Conservation (phyloP, 2,888 invertebrate species). For the Mycogona germanica region DNA sequence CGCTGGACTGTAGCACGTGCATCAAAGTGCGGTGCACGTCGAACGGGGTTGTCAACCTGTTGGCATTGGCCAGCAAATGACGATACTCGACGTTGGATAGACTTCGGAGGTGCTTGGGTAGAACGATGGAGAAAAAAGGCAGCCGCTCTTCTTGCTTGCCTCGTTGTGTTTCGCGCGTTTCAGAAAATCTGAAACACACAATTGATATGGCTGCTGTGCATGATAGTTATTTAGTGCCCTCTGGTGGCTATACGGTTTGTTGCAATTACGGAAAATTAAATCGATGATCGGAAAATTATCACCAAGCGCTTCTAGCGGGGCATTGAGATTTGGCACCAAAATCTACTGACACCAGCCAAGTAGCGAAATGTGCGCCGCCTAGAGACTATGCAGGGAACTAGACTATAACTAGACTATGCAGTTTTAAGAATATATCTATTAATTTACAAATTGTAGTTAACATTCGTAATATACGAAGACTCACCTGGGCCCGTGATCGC, state of each 20-base stretch:
- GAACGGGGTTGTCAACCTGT: conserved; percentile 69
- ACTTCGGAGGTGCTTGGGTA: conserved; percentile 55
- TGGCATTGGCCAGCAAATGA: conserved; percentile 47
- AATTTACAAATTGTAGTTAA: too few species aligned
- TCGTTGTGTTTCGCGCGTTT: conserved; percentile 69
- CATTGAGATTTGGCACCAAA: too few species aligned
- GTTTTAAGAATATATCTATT: too few species aligned
- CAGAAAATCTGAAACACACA: conserved; percentile 47
- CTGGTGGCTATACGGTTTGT: too few species aligned
- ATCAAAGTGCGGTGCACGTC: conserved; percentile 72
- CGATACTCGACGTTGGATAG: conserved; percentile 46
- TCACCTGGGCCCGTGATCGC: conserved; percentile 82
- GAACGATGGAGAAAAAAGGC: conserved; percentile 67
- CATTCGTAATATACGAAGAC: background rate
- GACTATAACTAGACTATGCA: too few species aligned
- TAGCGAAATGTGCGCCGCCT: too few species aligned
- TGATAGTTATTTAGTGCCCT: too few species aligned
- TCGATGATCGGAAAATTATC: too few species aligned
- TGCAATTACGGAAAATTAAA: too few species aligned
- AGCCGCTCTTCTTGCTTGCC: conserved; percentile 73
- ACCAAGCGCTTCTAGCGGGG: too few species aligned
- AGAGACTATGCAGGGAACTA: too few species aligned
- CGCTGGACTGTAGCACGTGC: conserved; percentile 44
- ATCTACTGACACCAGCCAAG: too few species aligned
- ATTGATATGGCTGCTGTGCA: background rate